Base-by-base conservation (phyloP, 1,140 invertebrate species). In the Formica selysi region DNA sequence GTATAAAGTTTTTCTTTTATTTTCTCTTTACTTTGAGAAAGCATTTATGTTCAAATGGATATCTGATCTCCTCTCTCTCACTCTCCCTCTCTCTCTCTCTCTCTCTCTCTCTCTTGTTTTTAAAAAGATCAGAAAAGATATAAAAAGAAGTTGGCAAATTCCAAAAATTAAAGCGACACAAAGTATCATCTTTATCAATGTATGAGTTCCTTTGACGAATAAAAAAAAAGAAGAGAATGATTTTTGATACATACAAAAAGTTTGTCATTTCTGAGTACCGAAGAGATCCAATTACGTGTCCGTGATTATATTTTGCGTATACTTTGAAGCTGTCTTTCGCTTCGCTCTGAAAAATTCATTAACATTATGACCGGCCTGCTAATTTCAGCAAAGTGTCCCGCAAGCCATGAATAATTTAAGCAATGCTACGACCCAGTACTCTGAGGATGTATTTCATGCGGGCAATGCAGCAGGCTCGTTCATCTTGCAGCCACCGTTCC, bases 371-470 rank as follows among this genome's bases (percentile, higher is more conserved):
- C 61, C 48, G 80, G 89, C 89, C 86, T 88, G 90, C 70, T 90
- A 91, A 91, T 91, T 91, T 90, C 74, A 88, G 89, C 86, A 86
- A 88, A 91, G 84, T 90, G 87, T 90, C 87, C 84, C 89, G 70
- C 89, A 86, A 86, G 68, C 87, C 79, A 88, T 87, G 90, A 91
- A 91, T 91, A 91, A 89, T 91, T 91, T 85, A 91, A 80, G 76
- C 81, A 86, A 89, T 91, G 90, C 84, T 83, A 89, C 89, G 85
- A 86, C 67, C 89, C 65, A 87, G 85, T 86, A 91, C 85, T 76
- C 76, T 13, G 76, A 89, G 84, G 86, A 88, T 90, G 80, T 90
- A 90, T 90, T 86, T 89, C 86, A 65, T 81, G 62, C 68, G 57
- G 61, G 36, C 62, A 38, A 73, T 83, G 68, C 68, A 54, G 76